Conservation (phyloP, 2,113 vertebrate genomes). For the Cervus canadensis region DNA sequence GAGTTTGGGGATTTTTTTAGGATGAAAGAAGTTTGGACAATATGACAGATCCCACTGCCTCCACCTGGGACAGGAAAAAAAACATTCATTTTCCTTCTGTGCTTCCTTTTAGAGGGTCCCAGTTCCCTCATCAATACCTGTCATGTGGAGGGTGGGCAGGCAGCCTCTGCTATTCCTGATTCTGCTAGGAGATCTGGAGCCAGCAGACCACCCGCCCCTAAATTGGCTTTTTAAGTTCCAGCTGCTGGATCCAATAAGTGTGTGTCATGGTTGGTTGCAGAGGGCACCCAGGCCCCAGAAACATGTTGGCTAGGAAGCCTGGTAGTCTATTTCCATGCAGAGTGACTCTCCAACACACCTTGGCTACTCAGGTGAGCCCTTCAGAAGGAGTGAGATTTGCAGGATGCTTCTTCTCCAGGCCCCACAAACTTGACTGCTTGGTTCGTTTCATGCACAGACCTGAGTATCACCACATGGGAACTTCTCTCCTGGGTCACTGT, state of each 20-base stretch:
- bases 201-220: neutral
- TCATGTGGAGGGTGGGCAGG: too few species aligned
- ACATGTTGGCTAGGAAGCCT: neutral
- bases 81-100: neutral
- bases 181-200: too few species aligned
- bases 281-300: neutral
- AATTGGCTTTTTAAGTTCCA: neutral
- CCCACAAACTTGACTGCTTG: neutral
- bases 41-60: neutral
- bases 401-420: neutral
- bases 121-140: neutral
- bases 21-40: neutral
- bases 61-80: neutral
- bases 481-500: neutral
- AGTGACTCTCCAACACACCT: neutral
- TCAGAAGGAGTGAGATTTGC: neutral
- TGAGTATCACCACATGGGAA: fast-evolving
- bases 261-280: neutral
- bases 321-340: fast-evolving
- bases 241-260: neutral
- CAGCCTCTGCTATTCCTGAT: neutral
- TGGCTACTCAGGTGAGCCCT: neutral
- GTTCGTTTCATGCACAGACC: neutral
- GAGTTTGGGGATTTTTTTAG: neutral
- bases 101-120: neutral